phyloP scores from a whole-genome alignment of 1,140 invertebrate genomes.

The Diuraphis noxia region DNA sequence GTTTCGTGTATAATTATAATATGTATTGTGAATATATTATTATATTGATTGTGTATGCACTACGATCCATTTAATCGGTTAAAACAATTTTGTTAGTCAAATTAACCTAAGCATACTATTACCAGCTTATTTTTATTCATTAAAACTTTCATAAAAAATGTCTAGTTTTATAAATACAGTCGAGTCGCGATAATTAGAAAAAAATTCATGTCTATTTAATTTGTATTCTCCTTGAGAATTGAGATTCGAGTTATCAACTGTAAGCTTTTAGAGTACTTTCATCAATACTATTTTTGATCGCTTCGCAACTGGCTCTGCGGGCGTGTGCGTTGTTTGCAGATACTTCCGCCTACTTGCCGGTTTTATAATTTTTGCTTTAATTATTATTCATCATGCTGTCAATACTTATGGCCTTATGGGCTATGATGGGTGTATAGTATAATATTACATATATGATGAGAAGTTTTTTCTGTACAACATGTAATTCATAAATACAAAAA shows the following conservation, averaged over 20 bases:
- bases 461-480: neutral
- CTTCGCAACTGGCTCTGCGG: neutral
- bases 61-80: neutral
- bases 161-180: too few species aligned
- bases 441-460: neutral
- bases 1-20: neutral
- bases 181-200: too few species aligned
- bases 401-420: neutral
- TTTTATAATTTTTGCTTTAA: neutral
- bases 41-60: neutral
- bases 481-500: neutral
- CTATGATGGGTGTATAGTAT: too few species aligned
- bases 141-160: neutral
- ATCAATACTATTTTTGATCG: neutral
- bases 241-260: too few species aligned
- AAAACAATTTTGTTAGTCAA: neutral
- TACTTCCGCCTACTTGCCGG: neutral
- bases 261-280: neutral
- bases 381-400: neutral
- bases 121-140: neutral
- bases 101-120: too few species aligned
- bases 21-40: neutral
- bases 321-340: neutral
- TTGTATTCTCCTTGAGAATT: too few species aligned
- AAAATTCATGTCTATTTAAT: too few species aligned